Percentiles rank a stretch among this genome's conserved stretches.
Evolutionary conservation across 2,797 vertebrate genomes (phyloP).

Genomic region (Peromyscus aztecus): DNA sequence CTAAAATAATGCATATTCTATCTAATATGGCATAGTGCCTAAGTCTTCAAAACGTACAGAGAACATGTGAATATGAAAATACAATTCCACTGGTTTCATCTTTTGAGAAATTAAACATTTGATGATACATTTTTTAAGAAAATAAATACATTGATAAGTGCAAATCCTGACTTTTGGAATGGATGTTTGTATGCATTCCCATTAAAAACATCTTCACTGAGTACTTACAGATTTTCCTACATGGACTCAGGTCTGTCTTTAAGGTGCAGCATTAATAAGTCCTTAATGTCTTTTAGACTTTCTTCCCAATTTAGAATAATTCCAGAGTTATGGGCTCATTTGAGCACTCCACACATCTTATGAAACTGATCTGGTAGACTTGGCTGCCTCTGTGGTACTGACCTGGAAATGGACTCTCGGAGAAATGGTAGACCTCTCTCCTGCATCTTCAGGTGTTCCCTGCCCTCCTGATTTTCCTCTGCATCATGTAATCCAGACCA

Average conservation of each 20-base stretch:
- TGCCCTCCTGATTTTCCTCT: neutral
- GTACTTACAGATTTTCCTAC: neutral
- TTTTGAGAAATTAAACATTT: neutral
- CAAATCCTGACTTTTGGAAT: conserved; percentile 44
- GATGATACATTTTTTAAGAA: neutral
- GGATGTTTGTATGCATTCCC: neutral
- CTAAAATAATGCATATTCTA: neutral
- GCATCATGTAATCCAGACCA: neutral
- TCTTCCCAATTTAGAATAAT: neutral
- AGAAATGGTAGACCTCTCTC: neutral
- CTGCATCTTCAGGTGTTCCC: neutral
- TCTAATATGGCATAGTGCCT: neutral
- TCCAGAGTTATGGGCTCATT: fast-evolving
- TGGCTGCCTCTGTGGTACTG: no score
- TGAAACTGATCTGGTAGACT: neutral
- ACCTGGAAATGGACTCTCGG: neutral
- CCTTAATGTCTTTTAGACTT: neutral
- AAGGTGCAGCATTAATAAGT: neutral
- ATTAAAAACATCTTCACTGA: neutral
- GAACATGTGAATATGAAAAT: neutral
- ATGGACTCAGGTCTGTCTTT: no score
- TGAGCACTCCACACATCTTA: neutral
- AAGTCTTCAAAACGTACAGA: conserved; percentile 28
- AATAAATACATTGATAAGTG: neutral
- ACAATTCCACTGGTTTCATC: neutral